phyloP scores from a whole-genome alignment of 2,888 invertebrate species.

The Euplexia lucipara region DNA sequence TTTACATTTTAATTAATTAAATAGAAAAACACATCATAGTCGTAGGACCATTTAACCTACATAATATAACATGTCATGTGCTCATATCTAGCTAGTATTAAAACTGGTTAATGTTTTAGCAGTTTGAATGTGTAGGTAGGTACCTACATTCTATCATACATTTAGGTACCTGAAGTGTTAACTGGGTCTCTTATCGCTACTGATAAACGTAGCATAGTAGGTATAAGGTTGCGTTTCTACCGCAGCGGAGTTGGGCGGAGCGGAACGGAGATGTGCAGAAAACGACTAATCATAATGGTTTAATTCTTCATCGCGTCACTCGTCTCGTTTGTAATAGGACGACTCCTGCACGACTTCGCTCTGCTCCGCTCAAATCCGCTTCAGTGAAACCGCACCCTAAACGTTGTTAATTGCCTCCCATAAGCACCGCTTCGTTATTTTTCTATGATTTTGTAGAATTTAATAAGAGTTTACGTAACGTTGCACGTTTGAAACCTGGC shows the following conservation, averaged over 20 bases:
- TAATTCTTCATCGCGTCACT: too few relatives aligned
- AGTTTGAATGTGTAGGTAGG: slow-evolving; percentile 20
- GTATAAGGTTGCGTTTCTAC: too few relatives aligned
- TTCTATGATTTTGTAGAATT: neutral
- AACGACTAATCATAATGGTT: too few relatives aligned
- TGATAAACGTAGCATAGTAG: slow-evolving; percentile 47
- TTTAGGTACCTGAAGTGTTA: slow-evolving; percentile 36
- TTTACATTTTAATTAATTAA: too few relatives aligned
- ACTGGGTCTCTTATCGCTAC: slow-evolving; percentile 55
- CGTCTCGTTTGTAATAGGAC: too few relatives aligned
- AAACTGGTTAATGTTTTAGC: slow-evolving; percentile 5
- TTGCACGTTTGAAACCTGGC: neutral
- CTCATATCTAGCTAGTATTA: neutral
- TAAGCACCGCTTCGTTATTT: slow-evolving; percentile 33
- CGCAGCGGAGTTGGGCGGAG: too few relatives aligned
- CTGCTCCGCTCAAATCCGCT: too few relatives aligned
- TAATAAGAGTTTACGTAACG: slow-evolving; percentile 4
- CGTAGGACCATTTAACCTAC: neutral
- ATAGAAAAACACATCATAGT: too few relatives aligned
- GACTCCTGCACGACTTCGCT: too few relatives aligned
- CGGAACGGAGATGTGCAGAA: too few relatives aligned
- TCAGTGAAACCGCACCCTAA: too few relatives aligned
- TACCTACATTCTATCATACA: too few relatives aligned
- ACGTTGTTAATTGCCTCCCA: slow-evolving; percentile 29
- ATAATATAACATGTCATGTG: neutral